Conservation (phyloP, 2,113 vertebrate genomes). For the Solea senegalensis region DNA sequence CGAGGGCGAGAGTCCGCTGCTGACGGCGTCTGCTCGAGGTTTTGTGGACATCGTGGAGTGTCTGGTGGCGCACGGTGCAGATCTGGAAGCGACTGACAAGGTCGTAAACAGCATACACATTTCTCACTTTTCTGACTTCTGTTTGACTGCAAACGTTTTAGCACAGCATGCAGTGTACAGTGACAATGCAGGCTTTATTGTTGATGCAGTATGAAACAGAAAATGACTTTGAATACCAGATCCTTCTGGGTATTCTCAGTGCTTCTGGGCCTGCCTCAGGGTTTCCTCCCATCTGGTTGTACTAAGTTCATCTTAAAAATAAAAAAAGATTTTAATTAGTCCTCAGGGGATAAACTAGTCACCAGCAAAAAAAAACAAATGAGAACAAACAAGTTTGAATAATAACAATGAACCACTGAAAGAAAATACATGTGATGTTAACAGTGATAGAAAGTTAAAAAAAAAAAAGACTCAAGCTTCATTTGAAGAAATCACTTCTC, state of each 20-base stretch:
- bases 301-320: too few relatives aligned
- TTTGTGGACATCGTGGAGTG: constrained; percentile 96
- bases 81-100: constrained; percentile 92
- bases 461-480: too few relatives aligned
- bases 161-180: neutral
- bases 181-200: neutral
- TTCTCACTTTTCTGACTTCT: too few relatives aligned
- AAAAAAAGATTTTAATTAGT: too few relatives aligned
- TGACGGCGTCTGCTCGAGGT: constrained; percentile 93
- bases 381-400: too few relatives aligned
- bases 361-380: too few relatives aligned
- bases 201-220: neutral
- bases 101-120: constrained; percentile 62
- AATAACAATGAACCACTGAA: too few relatives aligned
- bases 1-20: constrained; percentile 92
- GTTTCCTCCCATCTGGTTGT: neutral
- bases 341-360: too few relatives aligned
- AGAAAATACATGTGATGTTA: too few relatives aligned
- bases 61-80: constrained; percentile 87
- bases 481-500: too few relatives aligned
- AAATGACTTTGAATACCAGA: neutral
- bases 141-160: too few relatives aligned
- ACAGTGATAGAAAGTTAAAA: too few relatives aligned
- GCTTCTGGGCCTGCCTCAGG: neutral
- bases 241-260: neutral